phyloP scores from a whole-genome alignment of 2,797 vertebrate genomes.

The Phylloscopus collybita region DNA sequence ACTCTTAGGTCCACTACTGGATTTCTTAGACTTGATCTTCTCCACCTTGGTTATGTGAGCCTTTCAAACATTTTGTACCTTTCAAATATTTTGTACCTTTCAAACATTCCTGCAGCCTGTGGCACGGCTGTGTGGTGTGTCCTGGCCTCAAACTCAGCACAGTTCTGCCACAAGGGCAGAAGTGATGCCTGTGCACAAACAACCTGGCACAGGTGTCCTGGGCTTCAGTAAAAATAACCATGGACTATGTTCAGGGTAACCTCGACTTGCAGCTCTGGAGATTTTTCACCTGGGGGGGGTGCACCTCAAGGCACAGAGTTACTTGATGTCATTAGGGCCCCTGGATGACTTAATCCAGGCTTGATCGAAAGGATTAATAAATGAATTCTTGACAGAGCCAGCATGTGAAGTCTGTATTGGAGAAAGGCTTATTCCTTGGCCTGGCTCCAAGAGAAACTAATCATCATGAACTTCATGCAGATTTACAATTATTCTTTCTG shows the following conservation, averaged over 20 bases:
- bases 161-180: not conserved
- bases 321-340: slow-evolving; percentile 1
- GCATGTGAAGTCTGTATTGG: slow-evolving; percentile 70
- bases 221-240: not conserved
- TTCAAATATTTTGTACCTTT: not conserved
- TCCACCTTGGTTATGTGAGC: not conserved
- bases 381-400: slow-evolving; percentile 77
- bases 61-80: not conserved
- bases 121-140: accelerated
- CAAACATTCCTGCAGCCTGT: not conserved
- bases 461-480: slow-evolving; percentile 77
- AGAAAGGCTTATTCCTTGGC: slow-evolving; percentile 76
- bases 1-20: not conserved
- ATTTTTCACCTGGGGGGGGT: not conserved
- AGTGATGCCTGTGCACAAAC: not conserved
- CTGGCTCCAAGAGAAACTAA: slow-evolving; percentile 77
- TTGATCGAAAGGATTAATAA: slow-evolving; percentile 76
- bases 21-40: not conserved
- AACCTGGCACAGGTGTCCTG: not conserved
- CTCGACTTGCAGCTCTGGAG: not conserved
- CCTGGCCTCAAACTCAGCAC: not conserved
- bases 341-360: slow-evolving; percentile 67
- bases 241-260: not conserved
- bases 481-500: slow-evolving; percentile 74
- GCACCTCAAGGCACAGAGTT: not conserved